Percentiles rank a stretch among this genome's conserved stretches.
phyloP scores from a whole-genome alignment of 2,888 invertebrate genomes.

The Hipparchia sbordonii region DNA sequence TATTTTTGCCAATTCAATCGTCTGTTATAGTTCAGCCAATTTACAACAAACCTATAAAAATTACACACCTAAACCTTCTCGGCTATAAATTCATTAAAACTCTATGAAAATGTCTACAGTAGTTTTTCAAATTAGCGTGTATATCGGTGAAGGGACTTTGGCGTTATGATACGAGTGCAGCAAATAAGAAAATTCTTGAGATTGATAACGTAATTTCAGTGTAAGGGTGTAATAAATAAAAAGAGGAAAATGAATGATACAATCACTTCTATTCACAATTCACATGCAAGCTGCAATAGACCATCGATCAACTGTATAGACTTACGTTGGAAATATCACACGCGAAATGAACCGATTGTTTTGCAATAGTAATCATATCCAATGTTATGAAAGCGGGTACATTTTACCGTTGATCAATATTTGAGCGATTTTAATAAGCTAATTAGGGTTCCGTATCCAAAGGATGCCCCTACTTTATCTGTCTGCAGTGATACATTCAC shows the following conservation, averaged over 20 bases:
- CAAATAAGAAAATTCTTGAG: background rate
- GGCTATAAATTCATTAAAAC: no score
- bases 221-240: background rate
- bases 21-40: no score
- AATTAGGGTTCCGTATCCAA: constrained; percentile 3
- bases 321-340: constrained; percentile 33
- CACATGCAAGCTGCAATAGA: constrained; percentile 20
- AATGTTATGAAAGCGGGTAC: constrained; percentile 31
- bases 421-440: constrained; percentile 33
- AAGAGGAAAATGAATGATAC: constrained; percentile 11
- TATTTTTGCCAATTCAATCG: no score
- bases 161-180: no score
- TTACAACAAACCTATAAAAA: no score
- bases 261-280: constrained; percentile 10
- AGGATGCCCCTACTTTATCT: no score
- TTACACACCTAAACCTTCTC: no score
- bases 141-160: no score
- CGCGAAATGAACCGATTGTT: constrained; percentile 34
- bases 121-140: background rate
- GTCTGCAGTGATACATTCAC: no score
- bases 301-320: constrained; percentile 16
- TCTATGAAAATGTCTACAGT: no score
- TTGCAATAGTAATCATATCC: constrained; percentile 34
- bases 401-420: constrained; percentile 33
- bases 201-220: background rate